Percentiles rank a stretch among this genome's conserved stretches.
phyloP scores from a whole-genome alignment of 2,113 vertebrate species.

The Corythoichthys haematopterus region DNA sequence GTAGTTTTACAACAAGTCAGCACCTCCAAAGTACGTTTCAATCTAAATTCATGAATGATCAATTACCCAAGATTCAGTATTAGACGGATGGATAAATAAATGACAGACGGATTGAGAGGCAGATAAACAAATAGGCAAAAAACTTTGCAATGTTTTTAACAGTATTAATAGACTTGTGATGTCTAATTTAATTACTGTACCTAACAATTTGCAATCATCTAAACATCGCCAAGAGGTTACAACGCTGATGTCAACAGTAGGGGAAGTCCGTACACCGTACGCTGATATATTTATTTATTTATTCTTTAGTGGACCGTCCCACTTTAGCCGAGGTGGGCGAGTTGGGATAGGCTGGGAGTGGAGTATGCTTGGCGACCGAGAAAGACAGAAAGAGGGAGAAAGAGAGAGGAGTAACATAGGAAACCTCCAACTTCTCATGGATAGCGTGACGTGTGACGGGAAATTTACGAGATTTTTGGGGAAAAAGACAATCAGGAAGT shows the following conservation, averaged over 20 bases:
- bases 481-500: conserved; percentile 5
- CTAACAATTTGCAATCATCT: no score
- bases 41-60: background rate
- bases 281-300: background rate
- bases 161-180: no score
- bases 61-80: no score
- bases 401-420: background rate
- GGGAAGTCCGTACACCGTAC: background rate
- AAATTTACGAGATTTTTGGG: conserved; percentile 27
- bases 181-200: no score
- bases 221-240: no score
- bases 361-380: conserved; percentile 59
- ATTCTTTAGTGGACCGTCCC: conserved; percentile 15
- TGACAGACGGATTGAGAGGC: no score
- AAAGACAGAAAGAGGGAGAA: conserved; percentile 33
- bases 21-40: background rate
- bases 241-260: background rate
- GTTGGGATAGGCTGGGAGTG: conserved; percentile 76
- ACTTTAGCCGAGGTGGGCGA: conserved; percentile 61
- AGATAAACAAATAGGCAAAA: no score
- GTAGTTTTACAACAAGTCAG: conserved; percentile 29
- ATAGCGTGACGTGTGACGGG: conserved; percentile 24
- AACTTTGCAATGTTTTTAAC: no score
- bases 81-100: background rate
- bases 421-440: conserved; percentile 16